These are phyloP conservation scores for Eurytoma adleriae DNA, from an alignment of 2,888 invertebrate species.

Conservation along the genomic window DNA sequence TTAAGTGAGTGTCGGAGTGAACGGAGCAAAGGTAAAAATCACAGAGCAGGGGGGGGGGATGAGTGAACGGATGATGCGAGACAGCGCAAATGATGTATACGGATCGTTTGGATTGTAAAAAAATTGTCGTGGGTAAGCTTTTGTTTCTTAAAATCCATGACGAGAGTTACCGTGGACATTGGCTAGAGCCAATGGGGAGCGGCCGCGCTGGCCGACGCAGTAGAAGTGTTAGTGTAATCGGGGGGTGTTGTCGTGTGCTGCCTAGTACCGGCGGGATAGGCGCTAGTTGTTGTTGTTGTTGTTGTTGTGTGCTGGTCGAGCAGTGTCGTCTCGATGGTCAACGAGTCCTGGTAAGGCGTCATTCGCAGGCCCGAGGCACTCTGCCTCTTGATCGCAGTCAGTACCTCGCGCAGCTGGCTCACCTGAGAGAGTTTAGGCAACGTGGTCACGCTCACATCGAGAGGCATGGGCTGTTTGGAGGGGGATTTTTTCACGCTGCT, in stretches of 20 bases:
- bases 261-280: slow-evolving; percentile 74
- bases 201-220: slow-evolving; percentile 69
- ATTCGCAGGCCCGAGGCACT: slow-evolving; percentile 71
- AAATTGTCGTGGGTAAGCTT: slow-evolving; percentile 2
- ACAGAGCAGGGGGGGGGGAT: not conserved
- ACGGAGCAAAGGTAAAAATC: no score
- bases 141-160: slow-evolving; percentile 72
- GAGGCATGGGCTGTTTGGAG: not conserved
- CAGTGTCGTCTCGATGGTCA: slow-evolving; percentile 75
- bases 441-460: slow-evolving; percentile 14
- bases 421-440: slow-evolving; percentile 67
- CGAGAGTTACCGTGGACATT: slow-evolving; percentile 75
- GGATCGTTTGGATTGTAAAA: no score
- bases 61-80: not conserved
- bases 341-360: slow-evolving; percentile 73
- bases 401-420: slow-evolving; percentile 75
- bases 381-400: slow-evolving; percentile 75
- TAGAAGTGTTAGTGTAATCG: slow-evolving; percentile 75
- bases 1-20: no score
- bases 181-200: slow-evolving; percentile 75
- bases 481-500: not conserved
- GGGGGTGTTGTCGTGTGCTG: slow-evolving; percentile 72
- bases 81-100: not conserved
- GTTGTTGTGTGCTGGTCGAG: slow-evolving; percentile 72
- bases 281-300: slow-evolving; percentile 61